Evolutionary conservation across 2,888 invertebrate species (phyloP).

Genomic region (Aleiodes alternator): DNA sequence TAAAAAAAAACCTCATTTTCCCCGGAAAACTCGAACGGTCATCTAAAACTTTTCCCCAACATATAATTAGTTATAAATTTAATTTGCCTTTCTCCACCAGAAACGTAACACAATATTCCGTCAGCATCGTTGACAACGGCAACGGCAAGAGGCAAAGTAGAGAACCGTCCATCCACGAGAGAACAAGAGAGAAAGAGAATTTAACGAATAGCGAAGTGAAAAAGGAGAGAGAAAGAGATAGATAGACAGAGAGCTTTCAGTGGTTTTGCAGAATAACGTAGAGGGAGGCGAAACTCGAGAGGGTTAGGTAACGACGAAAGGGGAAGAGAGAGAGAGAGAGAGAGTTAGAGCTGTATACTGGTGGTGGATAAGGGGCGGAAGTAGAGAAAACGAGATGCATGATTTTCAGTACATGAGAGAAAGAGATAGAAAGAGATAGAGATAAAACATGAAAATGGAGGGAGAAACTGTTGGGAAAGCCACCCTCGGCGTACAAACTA

Average conservation of each 20-base stretch:
- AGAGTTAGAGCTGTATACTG: neutral
- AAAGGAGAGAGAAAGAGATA: conserved; percentile 12
- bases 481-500: conserved; percentile 61
- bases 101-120: conserved; percentile 70
- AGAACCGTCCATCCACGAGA: conserved; percentile 3
- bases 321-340: neutral
- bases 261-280: conserved; percentile 47
- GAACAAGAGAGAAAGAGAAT: neutral
- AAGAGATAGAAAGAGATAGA: conserved; percentile 26
- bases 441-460: conserved; percentile 44
- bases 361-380: conserved; percentile 54
- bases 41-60: conserved; percentile 69
- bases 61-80: conserved; percentile 74
- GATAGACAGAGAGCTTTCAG: conserved; percentile 41
- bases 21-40: conserved; percentile 59
- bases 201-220: conserved; percentile 32
- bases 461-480: conserved; percentile 50
- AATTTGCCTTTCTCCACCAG: conserved; percentile 61
- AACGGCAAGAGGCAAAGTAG: neutral
- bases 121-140: conserved; percentile 40
- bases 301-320: conserved; percentile 36
- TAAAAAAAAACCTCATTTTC: no score
- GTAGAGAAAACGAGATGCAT: conserved; percentile 50
- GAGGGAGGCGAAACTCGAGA: conserved; percentile 45
- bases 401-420: conserved; percentile 19